phyloP scores from a whole-genome alignment of 2,797 vertebrate species.

The Furcifer pardalis region DNA sequence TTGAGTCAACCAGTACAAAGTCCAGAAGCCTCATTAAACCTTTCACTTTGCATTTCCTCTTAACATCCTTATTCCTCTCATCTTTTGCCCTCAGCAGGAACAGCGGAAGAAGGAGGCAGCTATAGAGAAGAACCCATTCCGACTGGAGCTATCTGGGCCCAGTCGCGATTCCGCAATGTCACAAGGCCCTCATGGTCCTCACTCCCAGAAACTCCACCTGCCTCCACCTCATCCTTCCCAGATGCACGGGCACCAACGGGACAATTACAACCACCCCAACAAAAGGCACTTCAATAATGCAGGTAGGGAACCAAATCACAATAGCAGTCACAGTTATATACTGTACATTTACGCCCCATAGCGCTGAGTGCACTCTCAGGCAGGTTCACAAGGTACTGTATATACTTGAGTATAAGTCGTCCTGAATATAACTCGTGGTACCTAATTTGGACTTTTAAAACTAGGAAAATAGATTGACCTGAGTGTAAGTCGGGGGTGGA shows the following conservation, averaged over 20 bases:
- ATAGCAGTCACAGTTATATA: too few species aligned
- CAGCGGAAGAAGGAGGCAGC: slow-evolving; percentile 91
- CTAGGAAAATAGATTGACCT: too few species aligned
- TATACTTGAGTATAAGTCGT: too few species aligned
- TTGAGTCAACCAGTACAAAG: background rate
- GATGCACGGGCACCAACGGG: slow-evolving; percentile 88
- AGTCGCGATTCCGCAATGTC: slow-evolving; percentile 87
- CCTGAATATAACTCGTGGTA: too few species aligned
- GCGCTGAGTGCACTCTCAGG: too few species aligned
- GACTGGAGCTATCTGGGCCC: slow-evolving; percentile 88
- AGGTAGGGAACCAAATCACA: slow-evolving; percentile 69
- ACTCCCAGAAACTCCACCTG: slow-evolving; percentile 80
- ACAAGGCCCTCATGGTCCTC: slow-evolving; percentile 78
- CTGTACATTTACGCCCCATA: too few species aligned
- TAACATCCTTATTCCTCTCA: background rate
- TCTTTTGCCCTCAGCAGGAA: slow-evolving; percentile 79
- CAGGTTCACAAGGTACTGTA: too few species aligned
- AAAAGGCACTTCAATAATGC: slow-evolving; percentile 92
- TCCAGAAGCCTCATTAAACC: background rate
- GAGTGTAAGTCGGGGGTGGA: too few species aligned
- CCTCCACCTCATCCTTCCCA: slow-evolving; percentile 79
- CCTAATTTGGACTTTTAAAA: too few species aligned
- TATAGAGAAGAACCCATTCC: slow-evolving; percentile 85
- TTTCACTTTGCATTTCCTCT: background rate
- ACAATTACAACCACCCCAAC: slow-evolving; percentile 83